phyloP scores from a whole-genome alignment of 2,113 vertebrate genomes.

The Zosterops borbonicus region DNA sequence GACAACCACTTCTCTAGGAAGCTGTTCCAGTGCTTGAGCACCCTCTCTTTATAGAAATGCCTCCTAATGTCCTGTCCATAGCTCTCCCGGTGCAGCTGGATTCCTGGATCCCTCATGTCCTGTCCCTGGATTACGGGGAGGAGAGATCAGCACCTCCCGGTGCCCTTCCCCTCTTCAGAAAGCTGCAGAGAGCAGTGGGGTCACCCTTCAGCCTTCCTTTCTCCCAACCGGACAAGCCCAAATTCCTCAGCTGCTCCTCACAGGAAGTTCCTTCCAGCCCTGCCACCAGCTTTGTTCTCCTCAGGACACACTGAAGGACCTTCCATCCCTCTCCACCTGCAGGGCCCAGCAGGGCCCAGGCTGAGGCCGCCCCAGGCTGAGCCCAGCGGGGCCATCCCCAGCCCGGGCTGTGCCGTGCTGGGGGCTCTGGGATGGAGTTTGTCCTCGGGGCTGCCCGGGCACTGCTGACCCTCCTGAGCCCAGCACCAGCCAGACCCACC shows the following conservation, averaged over 20 bases:
- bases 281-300: neutral
- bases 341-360: neutral
- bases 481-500: neutral
- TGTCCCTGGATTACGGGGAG: neutral
- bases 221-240: neutral
- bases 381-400: rapidly evolving
- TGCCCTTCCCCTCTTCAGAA: neutral
- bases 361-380: rapidly evolving
- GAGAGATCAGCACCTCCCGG: neutral
- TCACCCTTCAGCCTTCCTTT: neutral
- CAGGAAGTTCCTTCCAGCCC: neutral
- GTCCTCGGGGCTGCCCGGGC: no score
- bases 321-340: neutral
- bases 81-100: neutral
- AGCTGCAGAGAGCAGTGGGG: neutral
- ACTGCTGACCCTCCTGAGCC: neutral
- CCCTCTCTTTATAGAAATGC: neutral
- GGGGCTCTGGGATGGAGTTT: neutral
- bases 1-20: rapidly evolving
- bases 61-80: neutral
- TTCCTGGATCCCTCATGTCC: neutral
- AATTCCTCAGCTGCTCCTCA: neutral
- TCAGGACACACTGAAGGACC: rapidly evolving
- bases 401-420: neutral
- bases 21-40: neutral